phyloP scores from a whole-genome alignment of 2,113 vertebrate genomes.

The Lucifuga dentata region DNA sequence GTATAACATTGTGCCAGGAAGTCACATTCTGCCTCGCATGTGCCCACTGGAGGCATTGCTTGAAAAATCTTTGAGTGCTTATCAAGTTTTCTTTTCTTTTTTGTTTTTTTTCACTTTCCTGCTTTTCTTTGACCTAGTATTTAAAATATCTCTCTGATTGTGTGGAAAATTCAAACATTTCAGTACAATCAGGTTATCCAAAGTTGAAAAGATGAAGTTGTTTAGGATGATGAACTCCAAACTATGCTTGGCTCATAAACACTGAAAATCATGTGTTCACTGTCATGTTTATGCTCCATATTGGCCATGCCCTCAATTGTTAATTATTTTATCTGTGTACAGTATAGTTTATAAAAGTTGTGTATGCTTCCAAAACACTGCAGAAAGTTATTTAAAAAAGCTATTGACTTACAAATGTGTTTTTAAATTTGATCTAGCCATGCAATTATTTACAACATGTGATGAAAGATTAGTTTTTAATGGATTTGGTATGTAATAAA shows the following conservation, averaged over 20 bases:
- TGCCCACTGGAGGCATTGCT: conserved; percentile 65
- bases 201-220: conserved; percentile 62
- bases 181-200: conserved; percentile 51
- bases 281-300: conserved; percentile 8
- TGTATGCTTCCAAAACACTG: too few species aligned
- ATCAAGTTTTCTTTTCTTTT: conserved; percentile 31
- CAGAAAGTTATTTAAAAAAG: too few species aligned
- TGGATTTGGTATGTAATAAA: background rate
- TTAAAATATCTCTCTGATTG: conserved; percentile 64
- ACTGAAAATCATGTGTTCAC: conserved; percentile 27
- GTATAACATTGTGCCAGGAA: conserved; percentile 67
- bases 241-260: conserved; percentile 54
- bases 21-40: conserved; percentile 68
- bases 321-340: background rate
- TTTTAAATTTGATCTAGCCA: too few species aligned
- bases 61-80: conserved; percentile 49
- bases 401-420: too few species aligned
- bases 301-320: background rate
- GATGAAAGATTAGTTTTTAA: background rate
- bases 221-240: conserved; percentile 57
- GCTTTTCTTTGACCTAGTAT: conserved; percentile 43
- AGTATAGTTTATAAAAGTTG: too few species aligned
- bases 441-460: too few species aligned
- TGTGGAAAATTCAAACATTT: conserved; percentile 70
- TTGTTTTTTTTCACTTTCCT: background rate